Evolutionary conservation across 1,140 invertebrate species (phyloP), one percentile per base, ranked within the genome.

Genomic region (Heliothis subflexa): DNA sequence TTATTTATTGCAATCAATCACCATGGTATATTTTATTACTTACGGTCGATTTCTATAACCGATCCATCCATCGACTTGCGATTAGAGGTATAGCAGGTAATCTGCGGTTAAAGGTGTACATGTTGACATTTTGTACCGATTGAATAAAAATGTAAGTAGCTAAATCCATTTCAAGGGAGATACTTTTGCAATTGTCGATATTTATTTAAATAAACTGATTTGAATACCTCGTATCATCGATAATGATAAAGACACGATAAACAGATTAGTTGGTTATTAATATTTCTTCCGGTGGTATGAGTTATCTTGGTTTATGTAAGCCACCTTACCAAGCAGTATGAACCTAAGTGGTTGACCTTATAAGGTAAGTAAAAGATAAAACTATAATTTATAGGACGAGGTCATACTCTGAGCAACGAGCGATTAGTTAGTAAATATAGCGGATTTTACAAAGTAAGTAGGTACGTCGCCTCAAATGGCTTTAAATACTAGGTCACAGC

Each of bases 301-400:
- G 40, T 40, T 55, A 33, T 64, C 61, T 33, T 18, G 16, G 7
- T 16, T 14, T 10, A 47, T 47, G 10, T 40, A 40, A 61, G 59
- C 59, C 59, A 61, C 25, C 57, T 61, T 25, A 64, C 47, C 47
- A 47, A 68, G 21, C 47, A 68, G 25, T 55, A 49, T 52, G 50
- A 75, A 76, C 52, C 61, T 54, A 54, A 66, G 74, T 76, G 40
- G 74, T 33, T 54, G 21, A 54, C 74, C 61, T 76, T 66, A 76
- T 76, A 66, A 50, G 74, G 61, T 76, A 54, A 64, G 49, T 76
- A 66, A 64, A 59, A 66, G 59, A 76, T 64, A 76, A 66, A 64
- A 66, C 61, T 66, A 66, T 66, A 66, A 62, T 76, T 76, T 76
- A 76, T 76, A 76, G 57, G 45, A 28, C 74, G 61, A 66, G 74